Evolutionary conservation across 2,888 invertebrate genomes (phyloP), one percentile per base, ranked within the genome.

Genomic region (Omphaloscelis lunosa): DNA sequence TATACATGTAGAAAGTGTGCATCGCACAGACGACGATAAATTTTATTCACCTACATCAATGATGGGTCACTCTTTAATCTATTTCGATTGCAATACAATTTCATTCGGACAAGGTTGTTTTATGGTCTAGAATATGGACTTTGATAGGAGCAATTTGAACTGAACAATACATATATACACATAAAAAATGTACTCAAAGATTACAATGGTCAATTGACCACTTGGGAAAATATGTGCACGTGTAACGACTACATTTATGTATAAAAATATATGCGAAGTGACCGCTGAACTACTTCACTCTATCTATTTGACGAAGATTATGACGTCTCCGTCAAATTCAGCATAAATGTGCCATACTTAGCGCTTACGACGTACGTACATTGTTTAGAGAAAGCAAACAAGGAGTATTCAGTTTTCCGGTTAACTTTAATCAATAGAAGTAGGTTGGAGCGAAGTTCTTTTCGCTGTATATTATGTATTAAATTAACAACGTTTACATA

Each of bases 101-200:
- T 73, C 63, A 41, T 59, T 41, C 63, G 71, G 74, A 76, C 90
- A 91, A 90, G 90, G 90, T 85, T 89, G 81, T 48, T 72, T 62
- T 67, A 72, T 82, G 77, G 79, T 73, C 85, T 74, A 80, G 89
- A 89, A 90, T 34, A 34, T 83, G 90, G 90, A 92, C 91, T 90
- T 90, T 89, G 89, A 77, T 78, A 85, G 51, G 41, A 69, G 53
- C 77, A 85, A 89, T 90, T 78, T 88, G 82, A 80, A 85, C 72
- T 77, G 77, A 67, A 77, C 68, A 79, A 79, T 69, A 85, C 87
- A 84, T 45, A 82, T 45, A 82, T 20, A 48, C 48, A 83, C 87
- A 84, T 84, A 86, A 86, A 87, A 83, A 84, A 58, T 69, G 72
- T 84, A 69, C 65, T 77, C 84, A 75, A 85, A 86, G 76, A 82